These are phyloP conservation scores for Tetropium fuscum DNA, from an alignment of 2,888 invertebrate species.

Conservation along the genomic window DNA sequence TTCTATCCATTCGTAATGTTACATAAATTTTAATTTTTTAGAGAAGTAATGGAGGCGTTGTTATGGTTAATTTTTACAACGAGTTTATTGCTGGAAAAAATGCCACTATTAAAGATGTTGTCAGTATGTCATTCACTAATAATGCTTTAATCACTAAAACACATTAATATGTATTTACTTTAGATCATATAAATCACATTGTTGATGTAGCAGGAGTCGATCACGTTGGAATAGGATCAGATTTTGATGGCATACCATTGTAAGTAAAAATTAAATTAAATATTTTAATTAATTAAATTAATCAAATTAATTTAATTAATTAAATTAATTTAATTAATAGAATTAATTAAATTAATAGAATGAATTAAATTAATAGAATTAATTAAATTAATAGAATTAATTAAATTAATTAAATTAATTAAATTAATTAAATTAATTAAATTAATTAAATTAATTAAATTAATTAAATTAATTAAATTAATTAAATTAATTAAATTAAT, in stretches of 20 bases:
- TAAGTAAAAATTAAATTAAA: constrained; percentile 44
- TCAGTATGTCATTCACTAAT: constrained; percentile 63
- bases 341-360: too few species aligned
- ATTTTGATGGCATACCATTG: constrained; percentile 67
- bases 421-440: too few species aligned
- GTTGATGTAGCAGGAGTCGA: constrained; percentile 66
- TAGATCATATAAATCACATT: constrained; percentile 70
- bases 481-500: too few species aligned
- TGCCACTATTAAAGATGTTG: constrained; percentile 76
- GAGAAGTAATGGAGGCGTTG: constrained; percentile 76
- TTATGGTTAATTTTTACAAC: constrained; percentile 82
- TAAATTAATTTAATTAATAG: too few species aligned
- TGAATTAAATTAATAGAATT: too few species aligned
- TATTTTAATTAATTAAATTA: background rate
- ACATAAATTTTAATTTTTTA: constrained; percentile 58
- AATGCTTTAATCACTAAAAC: constrained; percentile 45
- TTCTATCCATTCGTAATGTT: too few species aligned
- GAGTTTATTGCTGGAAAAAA: constrained; percentile 68
- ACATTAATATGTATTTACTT: constrained; percentile 35
- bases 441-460: too few species aligned
- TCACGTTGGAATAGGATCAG: constrained; percentile 69
- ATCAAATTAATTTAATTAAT: too few species aligned
- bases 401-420: too few species aligned
- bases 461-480: too few species aligned
- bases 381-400: too few species aligned